phyloP scores from a whole-genome alignment of 2,888 invertebrate genomes.

The Eledone cirrhosa region DNA sequence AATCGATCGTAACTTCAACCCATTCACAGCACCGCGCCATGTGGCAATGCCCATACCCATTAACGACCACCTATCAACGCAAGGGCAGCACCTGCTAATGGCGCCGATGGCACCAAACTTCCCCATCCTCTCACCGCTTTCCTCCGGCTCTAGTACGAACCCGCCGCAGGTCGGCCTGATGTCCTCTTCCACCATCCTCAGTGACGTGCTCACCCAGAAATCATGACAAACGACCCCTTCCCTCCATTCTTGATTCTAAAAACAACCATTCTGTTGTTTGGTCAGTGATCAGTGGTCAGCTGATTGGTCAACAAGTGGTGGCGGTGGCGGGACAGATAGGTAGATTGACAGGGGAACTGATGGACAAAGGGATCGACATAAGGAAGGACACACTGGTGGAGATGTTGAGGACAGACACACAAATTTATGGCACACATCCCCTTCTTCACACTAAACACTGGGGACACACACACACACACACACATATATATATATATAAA shows the following conservation, averaged over 20 bases:
- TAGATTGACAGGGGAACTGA: no score
- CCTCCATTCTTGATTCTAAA: neutral
- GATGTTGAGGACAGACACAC: no score
- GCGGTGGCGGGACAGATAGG: no score
- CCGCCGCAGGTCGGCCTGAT: neutral
- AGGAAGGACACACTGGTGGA: no score
- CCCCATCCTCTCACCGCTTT: neutral
- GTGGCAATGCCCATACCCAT: slow-evolving; percentile 47
- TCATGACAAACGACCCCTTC: neutral
- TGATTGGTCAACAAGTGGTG: no score
- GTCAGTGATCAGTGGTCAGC: no score
- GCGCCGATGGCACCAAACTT: slow-evolving; percentile 1
- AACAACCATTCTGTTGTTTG: no score
- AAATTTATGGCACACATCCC: neutral
- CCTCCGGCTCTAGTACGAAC: neutral
- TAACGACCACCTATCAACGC: neutral
- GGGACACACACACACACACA: neutral
- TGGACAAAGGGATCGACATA: no score
- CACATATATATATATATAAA: neutral
- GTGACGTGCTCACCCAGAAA: slow-evolving; percentile 12
- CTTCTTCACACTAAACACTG: neutral
- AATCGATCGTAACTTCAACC: slow-evolving; percentile 57
- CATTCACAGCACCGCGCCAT: slow-evolving; percentile 62
- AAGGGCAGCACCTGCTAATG: slow-evolving; percentile 8
- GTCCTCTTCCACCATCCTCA: neutral